A percentile compares a stretch with the other conserved stretches of the same genome.
Conservation (phyloP, 2,797 vertebrate genomes). For the Octomys mimax region DNA sequence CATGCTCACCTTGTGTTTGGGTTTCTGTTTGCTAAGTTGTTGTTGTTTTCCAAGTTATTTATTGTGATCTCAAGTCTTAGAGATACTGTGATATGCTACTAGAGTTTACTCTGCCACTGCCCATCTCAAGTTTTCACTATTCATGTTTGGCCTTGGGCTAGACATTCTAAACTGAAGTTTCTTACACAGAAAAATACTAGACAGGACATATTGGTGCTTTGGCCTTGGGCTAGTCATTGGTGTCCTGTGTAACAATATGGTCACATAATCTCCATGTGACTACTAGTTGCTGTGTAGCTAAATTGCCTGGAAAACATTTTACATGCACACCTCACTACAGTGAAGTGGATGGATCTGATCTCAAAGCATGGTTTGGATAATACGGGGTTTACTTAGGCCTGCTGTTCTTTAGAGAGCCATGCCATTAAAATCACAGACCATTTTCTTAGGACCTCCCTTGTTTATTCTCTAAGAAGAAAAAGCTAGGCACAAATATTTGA, state of each 20-base stretch:
- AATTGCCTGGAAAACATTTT: not conserved
- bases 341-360: not conserved
- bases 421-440: not conserved
- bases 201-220: not conserved
- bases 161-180: not conserved
- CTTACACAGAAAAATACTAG: not conserved
- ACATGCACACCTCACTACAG: not conserved
- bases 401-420: not conserved
- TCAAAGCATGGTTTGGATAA: not conserved
- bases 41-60: not conserved
- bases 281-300: not conserved
- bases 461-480: slow-evolving; percentile 56
- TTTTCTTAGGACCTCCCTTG: not conserved
- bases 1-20: not conserved
- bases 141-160: slow-evolving; percentile 14
- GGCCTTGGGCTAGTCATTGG: not conserved
- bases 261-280: not conserved
- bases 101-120: not conserved
- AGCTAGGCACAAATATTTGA: slow-evolving; percentile 61
- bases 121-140: not conserved
- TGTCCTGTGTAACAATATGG: not conserved
- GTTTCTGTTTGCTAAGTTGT: not conserved
- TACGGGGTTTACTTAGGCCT: not conserved
- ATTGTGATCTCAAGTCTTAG: not conserved
- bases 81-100: not conserved